A percentile compares a stretch with the other conserved stretches of the same genome.
Conservation (phyloP, 2,797 vertebrate genomes). For the Sparus aurata region DNA sequence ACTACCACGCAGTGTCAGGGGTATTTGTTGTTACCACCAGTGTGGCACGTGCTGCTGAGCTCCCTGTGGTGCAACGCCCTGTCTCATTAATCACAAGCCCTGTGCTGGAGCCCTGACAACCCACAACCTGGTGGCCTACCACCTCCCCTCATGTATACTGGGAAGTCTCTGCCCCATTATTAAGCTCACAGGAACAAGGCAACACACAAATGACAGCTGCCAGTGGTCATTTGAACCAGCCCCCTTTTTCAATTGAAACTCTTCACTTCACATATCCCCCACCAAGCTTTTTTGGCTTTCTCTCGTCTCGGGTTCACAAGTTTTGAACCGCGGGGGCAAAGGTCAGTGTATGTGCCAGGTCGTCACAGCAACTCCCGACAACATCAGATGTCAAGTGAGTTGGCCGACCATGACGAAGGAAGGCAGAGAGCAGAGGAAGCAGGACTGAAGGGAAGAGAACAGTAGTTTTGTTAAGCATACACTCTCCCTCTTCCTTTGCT, state of each 20-base stretch:
- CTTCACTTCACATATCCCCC: constrained; percentile 49
- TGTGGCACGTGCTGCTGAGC: constrained; percentile 70
- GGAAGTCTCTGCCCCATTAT: constrained; percentile 65
- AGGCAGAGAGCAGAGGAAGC: constrained; percentile 47
- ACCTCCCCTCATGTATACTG: constrained; percentile 53
- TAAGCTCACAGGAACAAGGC: constrained; percentile 61
- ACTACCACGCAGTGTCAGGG: constrained; percentile 33
- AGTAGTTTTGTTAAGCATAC: constrained; percentile 40
- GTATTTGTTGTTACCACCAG: constrained; percentile 64
- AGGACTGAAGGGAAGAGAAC: constrained; percentile 32
- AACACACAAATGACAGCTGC: constrained; percentile 75
- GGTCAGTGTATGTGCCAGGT: constrained; percentile 80
- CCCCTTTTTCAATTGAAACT: constrained; percentile 51
- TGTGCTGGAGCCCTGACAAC: constrained; percentile 75
- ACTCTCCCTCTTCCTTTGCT: constrained; percentile 41
- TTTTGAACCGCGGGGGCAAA: constrained; percentile 82
- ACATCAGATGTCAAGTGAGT: constrained; percentile 79
- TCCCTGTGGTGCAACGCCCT: constrained; percentile 67
- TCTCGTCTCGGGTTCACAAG: constrained; percentile 71
- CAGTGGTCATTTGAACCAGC: constrained; percentile 69
- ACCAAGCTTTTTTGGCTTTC: constrained; percentile 63
- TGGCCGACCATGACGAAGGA: constrained; percentile 75
- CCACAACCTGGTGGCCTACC: constrained; percentile 77
- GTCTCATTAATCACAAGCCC: constrained; percentile 82
- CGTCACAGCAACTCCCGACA: constrained; percentile 80